Conservation (phyloP, 2,888 invertebrate genomes). For the Pseudococcus viburni region DNA sequence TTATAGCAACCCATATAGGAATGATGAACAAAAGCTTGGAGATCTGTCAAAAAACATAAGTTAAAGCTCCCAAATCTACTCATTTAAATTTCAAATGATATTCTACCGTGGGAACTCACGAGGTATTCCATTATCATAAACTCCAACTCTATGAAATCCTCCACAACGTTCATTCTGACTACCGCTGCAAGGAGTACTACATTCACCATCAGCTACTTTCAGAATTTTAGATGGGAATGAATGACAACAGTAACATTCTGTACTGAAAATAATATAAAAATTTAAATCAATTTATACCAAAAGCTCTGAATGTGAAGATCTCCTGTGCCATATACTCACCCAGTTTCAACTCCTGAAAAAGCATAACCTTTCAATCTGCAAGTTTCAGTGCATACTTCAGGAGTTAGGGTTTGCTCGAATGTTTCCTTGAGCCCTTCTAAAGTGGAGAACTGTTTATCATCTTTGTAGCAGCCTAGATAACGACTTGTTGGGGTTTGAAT, state of each 20-base stretch:
- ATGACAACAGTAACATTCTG: constrained; percentile 68
- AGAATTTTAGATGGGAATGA: background rate
- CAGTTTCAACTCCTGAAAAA: background rate
- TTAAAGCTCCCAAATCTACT: background rate
- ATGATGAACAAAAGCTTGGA: background rate
- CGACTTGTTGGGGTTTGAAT: background rate
- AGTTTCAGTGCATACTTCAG: background rate
- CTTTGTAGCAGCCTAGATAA: background rate
- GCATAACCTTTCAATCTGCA: background rate
- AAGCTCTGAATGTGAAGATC: background rate
- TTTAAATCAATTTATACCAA: background rate
- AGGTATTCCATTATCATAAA: background rate
- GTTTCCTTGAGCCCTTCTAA: background rate
- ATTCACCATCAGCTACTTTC: background rate
- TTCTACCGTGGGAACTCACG: background rate
- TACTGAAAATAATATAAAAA: background rate
- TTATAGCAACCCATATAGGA: background rate
- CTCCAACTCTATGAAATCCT: background rate
- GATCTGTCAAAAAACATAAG: background rate
- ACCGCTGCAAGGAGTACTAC: background rate
- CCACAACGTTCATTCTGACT: background rate
- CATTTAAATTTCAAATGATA: background rate
- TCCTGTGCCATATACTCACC: background rate
- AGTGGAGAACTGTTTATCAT: background rate
- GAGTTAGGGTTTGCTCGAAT: background rate